Evolutionary conservation across 2,113 vertebrate genomes (phyloP).

Genomic region (Cairina moschata): DNA sequence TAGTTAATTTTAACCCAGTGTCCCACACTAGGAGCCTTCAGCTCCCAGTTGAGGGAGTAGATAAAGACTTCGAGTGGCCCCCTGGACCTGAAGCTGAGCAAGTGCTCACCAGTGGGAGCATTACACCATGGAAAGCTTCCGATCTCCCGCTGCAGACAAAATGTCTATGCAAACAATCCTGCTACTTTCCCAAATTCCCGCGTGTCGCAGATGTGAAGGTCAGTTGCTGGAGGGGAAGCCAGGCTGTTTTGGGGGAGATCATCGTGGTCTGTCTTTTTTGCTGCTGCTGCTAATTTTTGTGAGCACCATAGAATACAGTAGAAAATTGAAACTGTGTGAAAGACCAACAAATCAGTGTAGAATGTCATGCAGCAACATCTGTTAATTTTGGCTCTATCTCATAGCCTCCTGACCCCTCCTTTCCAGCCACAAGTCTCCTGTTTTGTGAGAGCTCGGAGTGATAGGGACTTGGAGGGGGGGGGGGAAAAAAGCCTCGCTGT

Average conservation of each 20-base stretch:
- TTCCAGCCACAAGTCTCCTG: constrained; percentile 17
- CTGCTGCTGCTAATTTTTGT: constrained; percentile 68
- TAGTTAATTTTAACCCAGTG: constrained; percentile 29
- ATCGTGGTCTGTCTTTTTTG: constrained; percentile 23
- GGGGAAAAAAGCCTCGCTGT: neutral
- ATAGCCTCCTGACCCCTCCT: constrained; percentile 27
- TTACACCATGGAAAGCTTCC: constrained; percentile 19
- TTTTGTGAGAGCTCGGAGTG: constrained; percentile 28
- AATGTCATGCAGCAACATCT: constrained; percentile 64
- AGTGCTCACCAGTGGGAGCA: constrained; percentile 20
- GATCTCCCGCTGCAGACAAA: constrained; percentile 42
- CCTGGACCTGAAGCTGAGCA: neutral
- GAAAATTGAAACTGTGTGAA: constrained; percentile 74
- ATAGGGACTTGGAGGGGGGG: neutral
- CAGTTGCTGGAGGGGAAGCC: neutral
- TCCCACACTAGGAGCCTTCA: neutral
- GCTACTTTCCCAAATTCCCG: constrained; percentile 23
- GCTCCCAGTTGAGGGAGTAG: neutral
- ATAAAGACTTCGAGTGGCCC: neutral
- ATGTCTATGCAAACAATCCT: constrained; percentile 40
- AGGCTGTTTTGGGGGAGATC: neutral
- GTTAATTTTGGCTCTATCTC: constrained; percentile 61
- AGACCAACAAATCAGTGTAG: constrained; percentile 68
- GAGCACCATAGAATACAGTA: constrained; percentile 63
- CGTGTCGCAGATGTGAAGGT: constrained; percentile 31